Base-by-base conservation (phyloP, 2,113 vertebrate species). In the Chrysochloris asiatica region DNA sequence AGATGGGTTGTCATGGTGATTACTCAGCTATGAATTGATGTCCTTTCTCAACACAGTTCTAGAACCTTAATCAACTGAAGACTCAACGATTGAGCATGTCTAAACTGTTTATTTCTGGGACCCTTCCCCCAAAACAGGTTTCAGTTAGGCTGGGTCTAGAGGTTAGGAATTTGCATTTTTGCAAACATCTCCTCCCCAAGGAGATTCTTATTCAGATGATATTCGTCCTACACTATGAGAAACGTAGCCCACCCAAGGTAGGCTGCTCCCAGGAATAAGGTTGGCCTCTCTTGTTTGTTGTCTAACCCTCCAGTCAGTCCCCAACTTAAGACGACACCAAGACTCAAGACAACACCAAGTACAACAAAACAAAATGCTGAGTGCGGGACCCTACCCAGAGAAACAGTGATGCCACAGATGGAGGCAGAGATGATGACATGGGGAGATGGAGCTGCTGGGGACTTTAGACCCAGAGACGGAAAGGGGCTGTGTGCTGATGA, bases 1-100 rank as follows among this genome's bases (percentile, higher is more conserved):
- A 76, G 72, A 88, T 86, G 47, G 80, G 71, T 90, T 94, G 67
- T 63, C 71, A 83, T 90, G 72, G 92, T 72, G 61, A 94, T 87
- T 33, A 67, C 22, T 85, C 61, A 36, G 61, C 67, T 65, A 45
- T 61, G 45, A 93, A 48, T 91, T 79, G 79, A 61, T 61, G 38
- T 87, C 47, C 38, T 43, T 59, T 94, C 88, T 90, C 50, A 85
- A 91, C 86, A 86, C 63, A 45, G 8, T 73, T 80, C 26, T 38
- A 72, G 76, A 1, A 36, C 26, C 43, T 87, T 67, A 54, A 69
- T 54, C 56, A 88, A 56, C 38, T 63, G 52, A 83, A 54, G 75
- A 54, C 50, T 63, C 52, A 78, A 91, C 77, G 22, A n/a, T 30
- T 56, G 82, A 87, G 16, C n/a, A 14, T 43, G 30, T 41, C 88